phyloP scores from a whole-genome alignment of 2,797 vertebrate genomes.

The Aldrovandia affinis region DNA sequence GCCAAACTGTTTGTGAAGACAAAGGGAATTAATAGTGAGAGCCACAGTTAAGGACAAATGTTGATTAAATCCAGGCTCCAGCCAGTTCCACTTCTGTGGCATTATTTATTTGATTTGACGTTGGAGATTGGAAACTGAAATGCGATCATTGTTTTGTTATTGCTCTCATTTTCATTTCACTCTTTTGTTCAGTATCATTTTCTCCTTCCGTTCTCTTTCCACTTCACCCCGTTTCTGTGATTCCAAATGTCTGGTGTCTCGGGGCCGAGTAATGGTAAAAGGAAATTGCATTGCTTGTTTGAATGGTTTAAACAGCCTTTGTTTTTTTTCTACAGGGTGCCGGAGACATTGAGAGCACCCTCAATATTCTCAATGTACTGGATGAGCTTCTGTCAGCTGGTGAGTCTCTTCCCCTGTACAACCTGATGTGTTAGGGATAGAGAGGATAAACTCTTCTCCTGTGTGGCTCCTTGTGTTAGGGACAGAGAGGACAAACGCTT shows the following conservation, averaged over 20 bases:
- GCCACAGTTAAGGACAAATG: not conserved
- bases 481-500: not conserved
- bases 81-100: too few relatives aligned
- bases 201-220: not conserved
- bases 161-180: not conserved
- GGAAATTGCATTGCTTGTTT: conserved; percentile 1
- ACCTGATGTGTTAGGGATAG: not conserved
- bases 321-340: conserved; percentile 72
- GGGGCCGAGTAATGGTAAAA: not conserved
- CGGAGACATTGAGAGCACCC: conserved; percentile 75
- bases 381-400: conserved; percentile 87
- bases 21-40: not conserved
- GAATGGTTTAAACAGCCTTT: conserved; percentile 5
- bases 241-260: not conserved
- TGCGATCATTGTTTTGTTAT: not conserved
- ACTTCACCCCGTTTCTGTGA: not conserved
- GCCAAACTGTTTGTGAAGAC: not conserved
- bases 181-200: not conserved
- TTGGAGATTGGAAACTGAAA: not conserved
- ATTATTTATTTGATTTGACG: too few relatives aligned
- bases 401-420: conserved; percentile 62
- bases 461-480: not conserved
- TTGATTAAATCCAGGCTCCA: not conserved
- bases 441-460: not conserved
- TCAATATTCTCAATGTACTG: conserved; percentile 81